phyloP scores from a whole-genome alignment of 2,797 vertebrate genomes.

The Sebastes vulpes region DNA sequence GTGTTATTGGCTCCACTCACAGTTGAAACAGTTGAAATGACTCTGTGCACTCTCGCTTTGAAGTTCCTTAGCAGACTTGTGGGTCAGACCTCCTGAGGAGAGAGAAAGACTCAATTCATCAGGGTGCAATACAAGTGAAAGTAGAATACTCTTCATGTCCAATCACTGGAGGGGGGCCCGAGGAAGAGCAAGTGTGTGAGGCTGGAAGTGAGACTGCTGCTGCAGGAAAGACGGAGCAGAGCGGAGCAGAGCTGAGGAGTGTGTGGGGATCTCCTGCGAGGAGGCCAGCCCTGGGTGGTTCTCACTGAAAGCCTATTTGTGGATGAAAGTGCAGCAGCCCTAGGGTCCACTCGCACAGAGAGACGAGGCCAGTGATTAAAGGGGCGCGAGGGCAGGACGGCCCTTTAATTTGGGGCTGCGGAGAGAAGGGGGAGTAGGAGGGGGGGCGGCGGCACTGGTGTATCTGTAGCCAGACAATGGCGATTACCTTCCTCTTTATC shows the following conservation, averaged over 20 bases:
- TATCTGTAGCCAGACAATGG: slow-evolving; percentile 97
- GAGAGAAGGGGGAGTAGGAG: slow-evolving; percentile 72
- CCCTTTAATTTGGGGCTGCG: slow-evolving; percentile 89
- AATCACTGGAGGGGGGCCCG: slow-evolving; percentile 54
- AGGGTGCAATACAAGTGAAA: slow-evolving; percentile 68
- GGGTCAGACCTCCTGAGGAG: slow-evolving; percentile 80
- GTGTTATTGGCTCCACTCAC: slow-evolving; percentile 34
- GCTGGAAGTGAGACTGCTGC: slow-evolving; percentile 55
- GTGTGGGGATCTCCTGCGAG: slow-evolving; percentile 68
- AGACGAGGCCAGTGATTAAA: slow-evolving; percentile 88
- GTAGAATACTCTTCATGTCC: slow-evolving; percentile 70
- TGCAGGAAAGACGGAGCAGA: slow-evolving; percentile 52
- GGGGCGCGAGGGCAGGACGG: slow-evolving; percentile 87
- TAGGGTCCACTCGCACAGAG: slow-evolving; percentile 86
- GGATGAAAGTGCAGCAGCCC: slow-evolving; percentile 88
- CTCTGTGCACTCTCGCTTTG: slow-evolving; percentile 69
- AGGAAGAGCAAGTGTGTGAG: slow-evolving; percentile 49
- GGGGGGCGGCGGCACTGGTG: slow-evolving; percentile 86
- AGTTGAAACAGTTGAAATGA: slow-evolving; percentile 57
- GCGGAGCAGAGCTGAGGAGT: slow-evolving; percentile 47
- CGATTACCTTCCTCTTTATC: slow-evolving; percentile 99
- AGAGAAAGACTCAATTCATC: slow-evolving; percentile 73
- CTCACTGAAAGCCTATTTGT: slow-evolving; percentile 85
- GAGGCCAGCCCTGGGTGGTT: slow-evolving; percentile 81
- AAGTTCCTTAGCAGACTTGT: slow-evolving; percentile 74